phyloP scores from a whole-genome alignment of 2,113 vertebrate species.

The Toxostoma redivivum region DNA sequence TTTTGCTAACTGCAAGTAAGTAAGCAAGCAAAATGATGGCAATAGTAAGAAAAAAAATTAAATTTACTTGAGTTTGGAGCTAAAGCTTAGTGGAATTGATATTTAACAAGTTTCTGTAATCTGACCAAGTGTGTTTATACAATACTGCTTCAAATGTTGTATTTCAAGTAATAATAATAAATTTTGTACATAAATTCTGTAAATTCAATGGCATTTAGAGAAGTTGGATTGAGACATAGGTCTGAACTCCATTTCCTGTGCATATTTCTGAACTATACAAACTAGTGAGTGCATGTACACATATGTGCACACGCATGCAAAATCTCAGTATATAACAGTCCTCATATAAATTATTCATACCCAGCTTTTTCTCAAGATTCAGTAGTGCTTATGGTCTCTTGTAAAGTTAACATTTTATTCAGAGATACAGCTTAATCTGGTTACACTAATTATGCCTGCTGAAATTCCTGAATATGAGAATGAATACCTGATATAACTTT shows the following conservation, averaged over 20 bases:
- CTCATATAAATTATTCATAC: background rate
- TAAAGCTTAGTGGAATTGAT: background rate
- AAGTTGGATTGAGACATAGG: background rate
- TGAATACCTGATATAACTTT: background rate
- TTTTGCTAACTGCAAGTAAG: background rate
- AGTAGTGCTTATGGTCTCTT: background rate
- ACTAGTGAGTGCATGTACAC: background rate
- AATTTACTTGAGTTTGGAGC: background rate
- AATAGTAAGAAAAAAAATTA: background rate
- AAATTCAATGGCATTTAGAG: background rate
- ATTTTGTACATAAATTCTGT: background rate
- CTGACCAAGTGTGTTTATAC: background rate
- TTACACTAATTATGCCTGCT: background rate
- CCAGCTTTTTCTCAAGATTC: background rate
- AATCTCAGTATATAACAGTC: background rate
- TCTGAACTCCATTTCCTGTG: background rate
- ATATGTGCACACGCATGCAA: fast-evolving
- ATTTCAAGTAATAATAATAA: background rate
- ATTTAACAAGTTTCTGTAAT: background rate
- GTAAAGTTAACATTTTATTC: background rate
- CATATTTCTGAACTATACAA: background rate
- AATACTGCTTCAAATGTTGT: background rate
- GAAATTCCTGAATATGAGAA: background rate
- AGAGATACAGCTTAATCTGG: background rate
- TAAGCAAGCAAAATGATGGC: background rate